phyloP scores from a whole-genome alignment of 2,113 vertebrate genomes.

The Hemiscyllium ocellatum region DNA sequence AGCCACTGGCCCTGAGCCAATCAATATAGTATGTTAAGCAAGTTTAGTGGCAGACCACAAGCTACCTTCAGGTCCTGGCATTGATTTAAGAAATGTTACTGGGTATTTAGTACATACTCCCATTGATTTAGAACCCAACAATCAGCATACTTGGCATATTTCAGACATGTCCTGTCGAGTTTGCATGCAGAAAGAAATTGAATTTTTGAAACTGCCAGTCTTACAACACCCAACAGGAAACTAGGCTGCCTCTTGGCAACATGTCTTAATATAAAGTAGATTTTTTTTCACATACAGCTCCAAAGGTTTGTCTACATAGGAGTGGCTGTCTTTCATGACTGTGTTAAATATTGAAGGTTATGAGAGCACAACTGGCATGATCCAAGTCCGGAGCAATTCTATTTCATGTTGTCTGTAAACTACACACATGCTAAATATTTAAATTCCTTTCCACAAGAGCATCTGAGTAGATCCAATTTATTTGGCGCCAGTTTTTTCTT shows the following conservation, averaged over 20 bases:
- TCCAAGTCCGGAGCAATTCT: not conserved
- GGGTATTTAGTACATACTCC: not conserved
- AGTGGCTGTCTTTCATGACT: not conserved
- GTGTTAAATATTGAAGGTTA: not conserved
- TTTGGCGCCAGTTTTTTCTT: not conserved
- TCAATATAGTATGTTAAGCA: conserved; percentile 36
- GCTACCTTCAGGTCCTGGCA: conserved; percentile 45
- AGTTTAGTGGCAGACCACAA: conserved; percentile 50
- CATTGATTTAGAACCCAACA: not conserved
- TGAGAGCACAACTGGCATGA: not conserved
- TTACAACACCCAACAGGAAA: conserved; percentile 55
- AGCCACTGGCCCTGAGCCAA: conserved; percentile 21
- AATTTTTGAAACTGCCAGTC: conserved; percentile 9
- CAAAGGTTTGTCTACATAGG: no score
- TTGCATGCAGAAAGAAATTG: not conserved
- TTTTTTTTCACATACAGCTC: conserved; percentile 9
- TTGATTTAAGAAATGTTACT: not conserved
- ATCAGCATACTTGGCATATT: not conserved
- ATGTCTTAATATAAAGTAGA: not conserved
- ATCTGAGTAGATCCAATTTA: not conserved
- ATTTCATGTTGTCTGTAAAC: not conserved
- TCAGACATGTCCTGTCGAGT: not conserved
- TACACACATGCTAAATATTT: not conserved
- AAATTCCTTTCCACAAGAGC: not conserved
- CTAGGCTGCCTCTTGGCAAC: conserved; percentile 47